Base-by-base conservation (phyloP, 1,140 invertebrate genomes). In the Lepidurus couesii region DNA sequence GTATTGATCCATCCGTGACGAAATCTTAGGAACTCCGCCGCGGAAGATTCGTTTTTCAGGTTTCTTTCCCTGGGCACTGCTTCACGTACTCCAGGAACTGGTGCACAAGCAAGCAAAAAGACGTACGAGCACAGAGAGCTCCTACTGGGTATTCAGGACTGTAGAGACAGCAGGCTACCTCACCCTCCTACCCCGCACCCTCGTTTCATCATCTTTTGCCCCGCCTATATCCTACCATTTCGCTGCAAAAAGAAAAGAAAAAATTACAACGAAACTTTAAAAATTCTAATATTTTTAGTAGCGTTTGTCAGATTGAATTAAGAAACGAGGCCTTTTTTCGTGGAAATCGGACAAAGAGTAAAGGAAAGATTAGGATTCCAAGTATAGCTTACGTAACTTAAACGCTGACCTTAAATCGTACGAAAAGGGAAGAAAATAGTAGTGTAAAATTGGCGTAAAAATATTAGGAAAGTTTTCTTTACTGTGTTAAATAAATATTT, bases 21-120 rank as follows among this genome's bases (percentile, higher is more conserved):
- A 65, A 65, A 65, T 65, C n/a, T 65, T n/a, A 65, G 53, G 53
- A 65, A 65, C 53, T 47, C 53, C 53, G 53, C 53, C 16, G 53
- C n/a, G 53, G n/a, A 65, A 65, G 53, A 65, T 65, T 65, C 53
- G 53, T 65, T 65, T 65, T 16, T 21, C 53, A 21, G 7, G 53
- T 21, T 65, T 65, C 6, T 65, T 65, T 65, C 53, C 53, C 13
- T 16, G n/a, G 9, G 9, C 21, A 65, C 53, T 16, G n/a, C 13
- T 7, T 65, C 1, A 65, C 53, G 8, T 21, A 65, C 53, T 1
- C 21, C 7, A 7, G 21, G 16, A 16, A n/a, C 8, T 65, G 13
- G 8, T 21, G 13, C 53, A 65, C 53, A 65, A 65, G 21, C 6
- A 21, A 65, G 53, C 8, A 65, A 65, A 7, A 5, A 13, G 53